phyloP scores from a whole-genome alignment of 1,140 invertebrate species.

The Brachionus asplanchnoidis region DNA sequence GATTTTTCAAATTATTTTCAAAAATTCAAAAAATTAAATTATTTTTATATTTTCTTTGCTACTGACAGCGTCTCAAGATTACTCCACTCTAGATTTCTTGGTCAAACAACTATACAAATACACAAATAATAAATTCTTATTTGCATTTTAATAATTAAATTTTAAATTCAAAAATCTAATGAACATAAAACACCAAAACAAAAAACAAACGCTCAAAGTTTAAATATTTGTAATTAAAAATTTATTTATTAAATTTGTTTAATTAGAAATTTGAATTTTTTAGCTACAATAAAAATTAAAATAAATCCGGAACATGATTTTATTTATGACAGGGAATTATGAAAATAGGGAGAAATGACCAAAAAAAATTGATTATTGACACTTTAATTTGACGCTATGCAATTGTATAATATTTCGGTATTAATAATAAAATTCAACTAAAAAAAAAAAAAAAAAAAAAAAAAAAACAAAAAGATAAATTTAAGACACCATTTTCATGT shows the following conservation, averaged over 20 bases:
- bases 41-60: too few species aligned
- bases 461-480: not conserved
- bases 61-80: too few species aligned
- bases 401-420: not conserved
- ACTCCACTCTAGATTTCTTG: too few species aligned
- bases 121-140: too few species aligned
- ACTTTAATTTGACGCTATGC: not conserved
- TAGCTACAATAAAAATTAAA: not conserved
- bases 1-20: too few species aligned
- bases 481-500: not conserved
- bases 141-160: too few species aligned
- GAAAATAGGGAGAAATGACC: not conserved
- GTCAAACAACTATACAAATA: too few species aligned
- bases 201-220: not conserved
- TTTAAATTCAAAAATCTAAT: too few species aligned
- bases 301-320: slow-evolving; percentile 1
- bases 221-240: not conserved
- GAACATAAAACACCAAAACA: too few species aligned
- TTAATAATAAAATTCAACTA: not conserved
- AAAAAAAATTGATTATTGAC: not conserved
- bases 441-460: not conserved
- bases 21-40: too few species aligned
- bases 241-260: slow-evolving; percentile 3
- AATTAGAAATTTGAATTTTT: not conserved
- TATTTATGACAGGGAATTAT: not conserved